Base-by-base conservation (phyloP, 2,888 invertebrate genomes). In the Oscheius sp. region DNA sequence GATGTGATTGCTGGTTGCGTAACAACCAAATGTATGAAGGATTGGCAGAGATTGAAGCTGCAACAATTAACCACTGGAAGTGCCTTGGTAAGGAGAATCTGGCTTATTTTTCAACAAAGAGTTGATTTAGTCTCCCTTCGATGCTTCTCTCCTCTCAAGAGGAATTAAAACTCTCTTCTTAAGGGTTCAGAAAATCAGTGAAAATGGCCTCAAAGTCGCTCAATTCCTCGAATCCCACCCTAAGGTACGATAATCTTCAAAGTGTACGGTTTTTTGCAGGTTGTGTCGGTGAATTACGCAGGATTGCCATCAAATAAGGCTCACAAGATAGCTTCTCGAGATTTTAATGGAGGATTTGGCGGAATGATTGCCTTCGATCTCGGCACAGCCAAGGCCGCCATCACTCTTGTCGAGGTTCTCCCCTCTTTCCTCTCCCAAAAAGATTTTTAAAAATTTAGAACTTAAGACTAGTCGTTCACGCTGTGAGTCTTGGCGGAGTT, bases 1-100 rank as follows among this genome's bases (percentile, higher is more conserved):
- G 88, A 88, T 71, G 73, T 88, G 15, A 83, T 87, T 6, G 88
- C 83, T 2, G 88, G 88, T n/a, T 76, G 76, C 45, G 78, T 79
- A 8, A 80, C 79, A 3, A 37, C 73, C 0, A 50, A 61, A 3
- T 29, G 50, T 3, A 66, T 73, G 37, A 52, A 72, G 5, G 63
- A 76, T 31, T 82, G 80, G 80, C 69, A 78, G 63, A 27, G 61
- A 2, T 57, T 82, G 65, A 82, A 82, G 57, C 34, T 69, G 4
- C 79, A 79, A 31, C 79, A 79, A 46, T 25, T 76, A 39, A 79
- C 79, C 3, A 77, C 73, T 12, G 77, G 77, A 20, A 72, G 69
- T 45, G 68, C 75, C 17, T 33, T 73, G 66, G 74, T 76, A 33
- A 27, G 29, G 29, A 17, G 1, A 25, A 12, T 12, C n/a, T n/a